These are phyloP conservation scores for Bibio marci DNA, from an alignment of 2,888 invertebrate species.

Conservation along the genomic window DNA sequence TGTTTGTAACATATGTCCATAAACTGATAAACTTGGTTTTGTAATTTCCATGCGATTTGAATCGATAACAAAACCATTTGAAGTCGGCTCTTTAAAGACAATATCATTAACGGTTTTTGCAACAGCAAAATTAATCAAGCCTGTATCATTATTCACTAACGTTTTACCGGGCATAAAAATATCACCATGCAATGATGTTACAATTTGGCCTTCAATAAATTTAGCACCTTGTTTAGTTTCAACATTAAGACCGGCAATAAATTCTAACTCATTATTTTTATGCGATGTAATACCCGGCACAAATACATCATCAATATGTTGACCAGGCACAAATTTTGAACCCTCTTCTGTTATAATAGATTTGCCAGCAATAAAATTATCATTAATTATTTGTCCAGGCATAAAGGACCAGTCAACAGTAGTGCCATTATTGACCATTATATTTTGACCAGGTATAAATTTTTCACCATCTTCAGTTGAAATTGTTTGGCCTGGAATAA, in stretches of 20 bases:
- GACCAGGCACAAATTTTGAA: conserved; percentile 46
- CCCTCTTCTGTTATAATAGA: conserved; percentile 44
- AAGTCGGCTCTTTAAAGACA: conserved; percentile 34
- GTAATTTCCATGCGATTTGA: conserved; percentile 35
- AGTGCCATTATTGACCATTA: conserved; percentile 16
- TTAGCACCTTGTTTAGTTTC: conserved; percentile 43
- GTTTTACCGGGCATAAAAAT: conserved; percentile 46
- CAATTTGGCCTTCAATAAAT: conserved; percentile 47
- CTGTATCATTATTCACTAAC: conserved; percentile 29
- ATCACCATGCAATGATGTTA: conserved; percentile 38
- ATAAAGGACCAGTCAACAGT: conserved; percentile 37
- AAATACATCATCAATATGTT: conserved; percentile 37
- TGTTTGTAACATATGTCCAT: conserved; percentile 50
- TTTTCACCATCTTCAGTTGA: conserved; percentile 39
- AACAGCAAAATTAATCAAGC: conserved; percentile 38
- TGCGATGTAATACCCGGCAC: conserved; percentile 40
- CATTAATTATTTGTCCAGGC: conserved; percentile 41
- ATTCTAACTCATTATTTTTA: conserved; percentile 29
- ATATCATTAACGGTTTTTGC: conserved; percentile 40
- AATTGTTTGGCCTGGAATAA: conserved; percentile 45
- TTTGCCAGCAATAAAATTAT: conserved; percentile 43
- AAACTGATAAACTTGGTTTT: conserved; percentile 36
- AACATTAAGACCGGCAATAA: conserved; percentile 43
- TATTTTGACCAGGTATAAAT: conserved; percentile 47
- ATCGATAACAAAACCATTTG: conserved; percentile 39